Evolutionary conservation across 2,888 invertebrate genomes (phyloP).

Genomic region (Cantharis rufa): DNA sequence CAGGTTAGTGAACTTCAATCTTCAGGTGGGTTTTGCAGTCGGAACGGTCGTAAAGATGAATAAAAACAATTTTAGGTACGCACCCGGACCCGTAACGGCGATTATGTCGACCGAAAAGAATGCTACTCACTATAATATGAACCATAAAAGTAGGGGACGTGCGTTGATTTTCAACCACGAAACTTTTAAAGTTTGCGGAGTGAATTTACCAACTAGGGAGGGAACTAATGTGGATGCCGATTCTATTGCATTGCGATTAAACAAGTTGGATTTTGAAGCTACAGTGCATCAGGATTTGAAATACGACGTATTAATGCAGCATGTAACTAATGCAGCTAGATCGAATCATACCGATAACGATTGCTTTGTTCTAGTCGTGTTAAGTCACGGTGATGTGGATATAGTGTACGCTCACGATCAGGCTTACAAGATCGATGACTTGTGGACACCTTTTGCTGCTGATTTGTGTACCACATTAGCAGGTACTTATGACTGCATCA

Average conservation of each 20-base stretch:
- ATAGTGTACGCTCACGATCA: neutral
- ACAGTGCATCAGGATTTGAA: constrained; percentile 71
- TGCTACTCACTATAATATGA: constrained; percentile 84
- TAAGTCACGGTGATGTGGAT: neutral
- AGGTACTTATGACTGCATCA: neutral
- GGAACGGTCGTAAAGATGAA: no score
- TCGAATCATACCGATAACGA: constrained; percentile 65
- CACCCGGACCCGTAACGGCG: no score
- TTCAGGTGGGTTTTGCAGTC: no score
- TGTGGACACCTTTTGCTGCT: neutral
- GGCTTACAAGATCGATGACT: neutral
- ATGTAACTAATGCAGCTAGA: constrained; percentile 69
- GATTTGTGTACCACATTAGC: neutral
- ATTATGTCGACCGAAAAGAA: constrained; percentile 69
- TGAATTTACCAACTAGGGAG: constrained; percentile 62
- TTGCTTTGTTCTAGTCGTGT: constrained; percentile 60
- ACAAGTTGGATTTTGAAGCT: constrained; percentile 73
- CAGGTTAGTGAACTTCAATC: constrained; percentile 36
- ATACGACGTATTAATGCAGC: constrained; percentile 67
- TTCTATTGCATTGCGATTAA: constrained; percentile 68
- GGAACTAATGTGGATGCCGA: constrained; percentile 88
- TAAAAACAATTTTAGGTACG: no score
- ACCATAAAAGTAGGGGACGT: constrained; percentile 76
- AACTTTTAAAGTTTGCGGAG: constrained; percentile 71
- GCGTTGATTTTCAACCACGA: constrained; percentile 92